Percentiles rank a stretch among this genome's conserved stretches.
Evolutionary conservation across 1,140 invertebrate genomes (phyloP).

Genomic region (Drosophila navojoa): DNA sequence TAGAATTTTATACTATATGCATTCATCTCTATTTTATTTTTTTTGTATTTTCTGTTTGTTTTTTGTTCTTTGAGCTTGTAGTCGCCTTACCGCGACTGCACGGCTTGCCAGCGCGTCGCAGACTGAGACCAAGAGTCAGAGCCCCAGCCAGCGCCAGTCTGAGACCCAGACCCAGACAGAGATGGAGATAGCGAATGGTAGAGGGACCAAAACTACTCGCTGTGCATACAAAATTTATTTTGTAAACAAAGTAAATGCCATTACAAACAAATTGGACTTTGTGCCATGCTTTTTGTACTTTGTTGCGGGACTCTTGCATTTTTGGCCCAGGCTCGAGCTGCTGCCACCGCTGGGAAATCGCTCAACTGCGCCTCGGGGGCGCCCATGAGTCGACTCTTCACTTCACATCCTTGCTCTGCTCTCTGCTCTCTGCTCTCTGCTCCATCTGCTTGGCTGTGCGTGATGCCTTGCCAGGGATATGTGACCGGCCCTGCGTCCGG

Average conservation of each 20-base stretch:
- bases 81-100: slow-evolving; percentile 31
- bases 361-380: slow-evolving; percentile 33
- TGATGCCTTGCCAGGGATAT: slow-evolving; percentile 26
- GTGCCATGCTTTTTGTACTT: slow-evolving; percentile 67
- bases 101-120: background rate
- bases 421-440: no score
- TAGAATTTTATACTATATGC: slow-evolving; percentile 53
- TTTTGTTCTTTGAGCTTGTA: slow-evolving; percentile 15
- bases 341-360: slow-evolving; percentile 66
- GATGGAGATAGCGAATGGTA: background rate
- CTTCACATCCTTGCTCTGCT: no score
- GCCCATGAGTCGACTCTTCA: slow-evolving; percentile 4
- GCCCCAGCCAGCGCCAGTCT: background rate
- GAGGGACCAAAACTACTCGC: slow-evolving; percentile 60
- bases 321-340: slow-evolving; percentile 14
- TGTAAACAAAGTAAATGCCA: slow-evolving; percentile 81
- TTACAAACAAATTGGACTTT: slow-evolving; percentile 82
- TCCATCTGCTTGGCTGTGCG: slow-evolving; percentile 7
- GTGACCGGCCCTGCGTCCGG: background rate
- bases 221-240: slow-evolving; percentile 82
- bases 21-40: slow-evolving; percentile 53
- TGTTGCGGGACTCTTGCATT: slow-evolving; percentile 41
- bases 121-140: background rate
- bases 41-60: background rate
- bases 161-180: background rate